Conservation (phyloP, 2,113 vertebrate genomes). For the Myotis brandtii region DNA sequence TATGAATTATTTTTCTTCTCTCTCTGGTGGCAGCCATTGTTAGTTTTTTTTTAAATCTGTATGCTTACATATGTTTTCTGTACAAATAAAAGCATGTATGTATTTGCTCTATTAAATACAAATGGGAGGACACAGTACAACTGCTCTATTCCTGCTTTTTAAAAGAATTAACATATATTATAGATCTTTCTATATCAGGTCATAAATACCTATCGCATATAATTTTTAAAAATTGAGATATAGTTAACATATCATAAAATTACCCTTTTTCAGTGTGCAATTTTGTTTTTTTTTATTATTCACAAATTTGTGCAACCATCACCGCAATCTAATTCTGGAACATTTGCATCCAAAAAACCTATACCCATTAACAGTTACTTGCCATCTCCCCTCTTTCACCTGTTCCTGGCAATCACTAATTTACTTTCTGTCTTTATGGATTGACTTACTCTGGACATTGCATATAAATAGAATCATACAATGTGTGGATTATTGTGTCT, state of each 20-base stretch:
- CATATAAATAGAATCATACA: background rate
- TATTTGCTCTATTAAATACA: conserved; percentile 9
- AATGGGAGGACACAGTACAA: background rate
- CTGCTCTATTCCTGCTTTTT: background rate
- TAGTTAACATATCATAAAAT: background rate
- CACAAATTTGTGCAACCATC: background rate
- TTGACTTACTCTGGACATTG: conserved; percentile 31
- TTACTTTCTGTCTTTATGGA: background rate
- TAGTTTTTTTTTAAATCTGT: background rate
- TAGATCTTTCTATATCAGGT: background rate
- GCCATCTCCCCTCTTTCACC: background rate
- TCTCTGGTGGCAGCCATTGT: background rate
- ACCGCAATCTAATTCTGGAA: background rate
- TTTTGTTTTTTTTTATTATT: background rate
- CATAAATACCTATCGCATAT: background rate
- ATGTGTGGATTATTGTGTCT: background rate
- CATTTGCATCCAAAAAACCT: background rate
- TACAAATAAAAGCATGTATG: background rate
- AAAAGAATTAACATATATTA: background rate
- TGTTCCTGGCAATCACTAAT: background rate
- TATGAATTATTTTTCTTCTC: background rate
- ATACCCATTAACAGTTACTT: background rate
- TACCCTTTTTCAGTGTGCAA: background rate
- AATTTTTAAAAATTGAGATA: background rate
- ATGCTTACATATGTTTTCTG: background rate